phyloP scores from a whole-genome alignment of 2,797 vertebrate species.

The Diceros bicornis region DNA sequence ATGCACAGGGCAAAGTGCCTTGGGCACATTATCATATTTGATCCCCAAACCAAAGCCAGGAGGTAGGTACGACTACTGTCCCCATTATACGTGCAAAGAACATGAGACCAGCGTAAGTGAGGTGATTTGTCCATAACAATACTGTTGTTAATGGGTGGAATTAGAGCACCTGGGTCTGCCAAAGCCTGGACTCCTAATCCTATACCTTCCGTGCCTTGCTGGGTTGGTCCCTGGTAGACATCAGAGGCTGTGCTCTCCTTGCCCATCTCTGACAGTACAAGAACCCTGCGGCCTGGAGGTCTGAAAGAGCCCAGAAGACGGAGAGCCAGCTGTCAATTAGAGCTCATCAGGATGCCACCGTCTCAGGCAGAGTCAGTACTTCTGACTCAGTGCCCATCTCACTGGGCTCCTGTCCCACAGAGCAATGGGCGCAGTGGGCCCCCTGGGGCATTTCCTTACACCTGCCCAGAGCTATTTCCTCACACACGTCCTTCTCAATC shows the following conservation, averaged over 20 bases:
- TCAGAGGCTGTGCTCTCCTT: background rate
- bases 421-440: background rate
- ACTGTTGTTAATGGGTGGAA: background rate
- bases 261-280: background rate
- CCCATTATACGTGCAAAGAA: background rate
- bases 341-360: background rate
- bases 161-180: background rate
- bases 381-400: background rate
- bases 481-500: background rate
- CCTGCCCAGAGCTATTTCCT: conserved; percentile 53
- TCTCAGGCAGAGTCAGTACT: background rate
- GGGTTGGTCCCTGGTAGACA: background rate
- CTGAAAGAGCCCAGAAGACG: background rate
- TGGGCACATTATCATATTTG: background rate
- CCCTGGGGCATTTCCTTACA: background rate
- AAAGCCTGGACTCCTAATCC: background rate
- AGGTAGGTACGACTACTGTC: background rate
- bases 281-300: background rate
- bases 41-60: background rate
- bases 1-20: background rate
- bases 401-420: background rate
- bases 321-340: conserved; percentile 10
- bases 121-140: background rate
- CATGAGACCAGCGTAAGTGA: background rate
- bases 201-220: background rate